Evolutionary conservation across 2,888 invertebrate species (phyloP), one percentile per base, ranked within the genome.

Genomic region (Agrilus mali): DNA sequence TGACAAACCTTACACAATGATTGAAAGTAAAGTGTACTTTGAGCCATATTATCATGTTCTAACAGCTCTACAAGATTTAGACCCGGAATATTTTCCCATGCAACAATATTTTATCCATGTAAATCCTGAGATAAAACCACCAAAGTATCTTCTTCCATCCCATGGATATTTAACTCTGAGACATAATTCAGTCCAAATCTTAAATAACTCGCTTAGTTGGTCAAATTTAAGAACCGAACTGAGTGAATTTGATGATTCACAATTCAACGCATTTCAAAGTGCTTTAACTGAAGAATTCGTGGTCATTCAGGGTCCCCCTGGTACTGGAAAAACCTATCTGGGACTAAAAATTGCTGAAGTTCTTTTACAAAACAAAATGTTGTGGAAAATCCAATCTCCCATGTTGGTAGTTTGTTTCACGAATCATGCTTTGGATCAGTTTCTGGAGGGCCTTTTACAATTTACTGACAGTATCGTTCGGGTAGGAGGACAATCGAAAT

Each of bases 401-500:
- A 81, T 89, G 60, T 66, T 89, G 8, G 69, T 90, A 0, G 78
- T 90, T 15, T 86, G 87, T 55, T 86, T 79, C 60, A 89, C 88
- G 7, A 90, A 92, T 67, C 86, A 88, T 60, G 88, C 89, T 5
- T 65, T 92, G 36, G 90, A 90, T 67, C 87, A 89, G 60, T 89
- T 90, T 60, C 64, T 90, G 32, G 80, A 85, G 60, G 83, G 82
- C 7, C 67, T 85, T 8, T 56, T 79, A 0, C 55, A 63, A 20
- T 65, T 73, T 3, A 82, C 82, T 0, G 56, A 70, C 0, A 70
- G 70, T 45, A 70, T 87, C 44, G 68, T 85, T 2, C 71, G 86
- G 44, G 68, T 87, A 42, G 86, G 87, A 0, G 75, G 78, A 22
- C 80, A 81, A 55, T 77, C 80, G 3, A 79, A 78, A 54, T 75